A percentile compares a stretch with the other conserved stretches of the same genome.
These are phyloP conservation scores for Hoplodrina ambigua DNA, from an alignment of 2,888 invertebrate species.

Conservation along the genomic window DNA sequence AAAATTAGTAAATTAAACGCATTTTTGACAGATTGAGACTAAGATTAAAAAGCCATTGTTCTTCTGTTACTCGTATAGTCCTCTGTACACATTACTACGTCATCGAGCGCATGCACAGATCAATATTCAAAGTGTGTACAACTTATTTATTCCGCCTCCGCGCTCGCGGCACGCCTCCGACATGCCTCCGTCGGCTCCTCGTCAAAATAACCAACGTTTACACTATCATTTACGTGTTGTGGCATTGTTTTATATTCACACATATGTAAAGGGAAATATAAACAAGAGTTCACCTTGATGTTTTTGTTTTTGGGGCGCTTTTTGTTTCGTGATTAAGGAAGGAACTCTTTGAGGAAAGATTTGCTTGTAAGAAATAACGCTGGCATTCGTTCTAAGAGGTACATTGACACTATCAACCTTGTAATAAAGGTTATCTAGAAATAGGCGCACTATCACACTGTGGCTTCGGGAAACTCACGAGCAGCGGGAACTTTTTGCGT, in stretches of 20 bases:
- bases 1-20: too few species aligned
- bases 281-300: constrained; percentile 13
- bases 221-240: constrained; percentile 52
- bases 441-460: too few species aligned
- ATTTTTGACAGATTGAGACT: too few species aligned
- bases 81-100: constrained; percentile 15
- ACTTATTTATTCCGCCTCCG: constrained; percentile 66
- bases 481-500: too few species aligned
- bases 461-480: too few species aligned
- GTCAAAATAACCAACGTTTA: constrained; percentile 67
- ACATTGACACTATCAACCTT: too few species aligned
- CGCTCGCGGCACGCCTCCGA: constrained; percentile 56
- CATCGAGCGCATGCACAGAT: constrained; percentile 53
- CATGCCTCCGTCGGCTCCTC: constrained; percentile 55
- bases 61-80: too few species aligned
- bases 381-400: too few species aligned
- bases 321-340: not conserved
- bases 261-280: constrained; percentile 17
- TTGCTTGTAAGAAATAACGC: not conserved
- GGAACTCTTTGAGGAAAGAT: not conserved
- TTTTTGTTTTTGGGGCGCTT: constrained; percentile 8
- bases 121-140: constrained; percentile 64
- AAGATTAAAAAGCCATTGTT: too few species aligned
- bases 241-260: constrained; percentile 42
- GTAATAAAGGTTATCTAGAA: too few species aligned